Conservation (phyloP, 2,888 invertebrate species). For the Congeria kusceri region DNA sequence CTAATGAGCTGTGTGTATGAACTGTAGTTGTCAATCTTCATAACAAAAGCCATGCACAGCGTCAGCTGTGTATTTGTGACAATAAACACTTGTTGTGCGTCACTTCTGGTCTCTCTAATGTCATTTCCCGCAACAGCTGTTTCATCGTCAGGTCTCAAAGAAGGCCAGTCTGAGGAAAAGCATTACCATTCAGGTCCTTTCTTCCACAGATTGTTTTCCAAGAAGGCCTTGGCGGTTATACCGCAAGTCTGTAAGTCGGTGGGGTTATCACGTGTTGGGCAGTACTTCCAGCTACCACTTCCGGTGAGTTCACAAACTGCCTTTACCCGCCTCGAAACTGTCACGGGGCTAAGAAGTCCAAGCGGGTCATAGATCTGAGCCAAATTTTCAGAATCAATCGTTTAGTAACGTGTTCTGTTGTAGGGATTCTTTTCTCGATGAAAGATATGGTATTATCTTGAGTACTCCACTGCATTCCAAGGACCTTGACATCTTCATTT, state of each 20-base stretch:
- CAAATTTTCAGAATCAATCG: slow-evolving; percentile 9
- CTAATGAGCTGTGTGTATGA: too few species aligned
- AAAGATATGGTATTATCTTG: neutral
- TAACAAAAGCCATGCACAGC: too few species aligned
- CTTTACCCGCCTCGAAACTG: slow-evolving; percentile 1
- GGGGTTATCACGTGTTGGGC: slow-evolving; percentile 16
- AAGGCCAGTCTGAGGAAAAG: too few species aligned
- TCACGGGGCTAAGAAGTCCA: slow-evolving; percentile 28
- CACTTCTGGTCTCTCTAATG: too few species aligned
- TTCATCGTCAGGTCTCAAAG: too few species aligned
- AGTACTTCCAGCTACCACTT: slow-evolving; percentile 3
- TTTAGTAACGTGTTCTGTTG: slow-evolving; percentile 9
- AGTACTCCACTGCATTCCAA: slow-evolving; percentile 4
- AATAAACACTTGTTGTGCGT: too few species aligned
- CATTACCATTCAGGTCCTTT: slow-evolving; percentile 3
- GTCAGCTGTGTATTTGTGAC: too few species aligned
- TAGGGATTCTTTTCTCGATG: neutral
- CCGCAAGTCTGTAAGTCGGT: slow-evolving; percentile 1
- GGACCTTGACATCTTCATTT: slow-evolving; percentile 11
- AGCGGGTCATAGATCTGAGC: slow-evolving; percentile 40
- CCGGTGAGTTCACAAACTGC: slow-evolving; percentile 7
- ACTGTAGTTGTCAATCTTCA: too few species aligned
- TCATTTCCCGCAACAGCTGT: too few species aligned
- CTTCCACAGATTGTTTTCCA: neutral
- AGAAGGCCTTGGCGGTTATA: neutral